These are phyloP conservation scores for Drosophila anomalata DNA, from an alignment of 2,888 invertebrate species.

Conservation along the genomic window DNA sequence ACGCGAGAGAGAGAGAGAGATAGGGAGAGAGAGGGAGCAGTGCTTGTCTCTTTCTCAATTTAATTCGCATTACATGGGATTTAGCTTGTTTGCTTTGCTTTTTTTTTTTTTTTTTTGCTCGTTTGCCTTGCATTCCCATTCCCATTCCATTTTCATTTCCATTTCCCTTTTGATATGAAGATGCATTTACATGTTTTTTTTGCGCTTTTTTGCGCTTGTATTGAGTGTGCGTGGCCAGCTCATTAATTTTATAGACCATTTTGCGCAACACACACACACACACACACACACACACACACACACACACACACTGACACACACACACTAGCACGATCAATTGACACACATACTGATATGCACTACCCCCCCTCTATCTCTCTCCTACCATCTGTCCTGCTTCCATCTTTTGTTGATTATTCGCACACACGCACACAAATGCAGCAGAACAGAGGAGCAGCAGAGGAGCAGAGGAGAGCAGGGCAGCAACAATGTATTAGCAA, in stretches of 20 bases:
- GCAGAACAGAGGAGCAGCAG: slow-evolving; percentile 7
- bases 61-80: slow-evolving; percentile 68
- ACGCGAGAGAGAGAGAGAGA: slow-evolving; percentile 35
- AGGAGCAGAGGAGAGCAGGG: slow-evolving; percentile 12
- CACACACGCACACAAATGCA: slow-evolving; percentile 29
- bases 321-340: slow-evolving; percentile 60
- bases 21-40: slow-evolving; percentile 11
- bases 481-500: slow-evolving; percentile 70
- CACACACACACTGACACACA: slow-evolving; percentile 55
- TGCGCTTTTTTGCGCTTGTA: slow-evolving; percentile 3
- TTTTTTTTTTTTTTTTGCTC: slow-evolving; percentile 42
- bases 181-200: slow-evolving; percentile 18
- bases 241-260: slow-evolving; percentile 53
- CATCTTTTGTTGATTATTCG: slow-evolving; percentile 54
- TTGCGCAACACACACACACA: slow-evolving; percentile 62
- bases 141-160: neutral
- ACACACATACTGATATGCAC: slow-evolving; percentile 54
- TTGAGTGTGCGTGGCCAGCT: slow-evolving; percentile 32
- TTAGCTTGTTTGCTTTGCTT: slow-evolving; percentile 34
- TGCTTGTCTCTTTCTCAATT: slow-evolving; percentile 47
- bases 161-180: slow-evolving; percentile 18
- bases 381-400: neutral
- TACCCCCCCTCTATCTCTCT: neutral
- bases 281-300: slow-evolving; percentile 42
- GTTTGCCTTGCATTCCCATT: slow-evolving; percentile 39